Percentiles rank a stretch among this genome's conserved stretches.
These are phyloP conservation scores for Lophotis ruficrista DNA, from an alignment of 2,113 vertebrate species.

Conservation along the genomic window DNA sequence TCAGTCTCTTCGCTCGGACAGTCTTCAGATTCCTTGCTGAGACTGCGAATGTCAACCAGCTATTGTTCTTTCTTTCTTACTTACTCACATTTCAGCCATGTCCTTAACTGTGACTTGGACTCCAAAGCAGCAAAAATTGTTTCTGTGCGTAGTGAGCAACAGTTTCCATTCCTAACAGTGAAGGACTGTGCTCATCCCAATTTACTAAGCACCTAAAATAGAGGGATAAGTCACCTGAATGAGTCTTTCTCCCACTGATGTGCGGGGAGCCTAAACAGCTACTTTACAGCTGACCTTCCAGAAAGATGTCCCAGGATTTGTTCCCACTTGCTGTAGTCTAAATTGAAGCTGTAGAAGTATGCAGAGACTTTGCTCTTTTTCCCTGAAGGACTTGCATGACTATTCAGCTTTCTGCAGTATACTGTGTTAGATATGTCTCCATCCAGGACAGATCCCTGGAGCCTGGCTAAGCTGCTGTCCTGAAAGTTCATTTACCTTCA, in stretches of 20 bases:
- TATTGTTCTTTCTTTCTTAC: not conserved
- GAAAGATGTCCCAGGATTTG: not conserved
- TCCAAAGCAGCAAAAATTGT: not conserved
- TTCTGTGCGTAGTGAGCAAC: not conserved
- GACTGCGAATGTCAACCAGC: not conserved
- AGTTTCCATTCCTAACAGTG: not conserved
- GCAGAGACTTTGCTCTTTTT: not conserved
- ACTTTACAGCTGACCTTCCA: not conserved
- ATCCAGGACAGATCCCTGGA: not conserved
- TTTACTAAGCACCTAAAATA: not conserved
- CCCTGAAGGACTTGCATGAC: not conserved
- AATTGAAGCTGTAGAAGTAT: not conserved
- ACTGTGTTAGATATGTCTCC: not conserved
- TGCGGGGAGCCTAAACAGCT: not conserved
- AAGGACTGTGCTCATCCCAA: not conserved
- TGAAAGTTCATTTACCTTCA: conserved; percentile 20
- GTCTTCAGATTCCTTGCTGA: conserved; percentile 14
- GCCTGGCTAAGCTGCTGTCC: not conserved
- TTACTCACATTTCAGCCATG: not conserved
- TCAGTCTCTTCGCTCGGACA: not conserved
- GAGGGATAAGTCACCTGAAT: not conserved
- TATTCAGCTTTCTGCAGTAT: not conserved
- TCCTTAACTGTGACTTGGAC: not conserved
- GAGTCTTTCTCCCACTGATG: not conserved
- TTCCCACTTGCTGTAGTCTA: not conserved